Evolutionary conservation across 2,888 invertebrate species (phyloP).

Genomic region (Auanema sp.): DNA sequence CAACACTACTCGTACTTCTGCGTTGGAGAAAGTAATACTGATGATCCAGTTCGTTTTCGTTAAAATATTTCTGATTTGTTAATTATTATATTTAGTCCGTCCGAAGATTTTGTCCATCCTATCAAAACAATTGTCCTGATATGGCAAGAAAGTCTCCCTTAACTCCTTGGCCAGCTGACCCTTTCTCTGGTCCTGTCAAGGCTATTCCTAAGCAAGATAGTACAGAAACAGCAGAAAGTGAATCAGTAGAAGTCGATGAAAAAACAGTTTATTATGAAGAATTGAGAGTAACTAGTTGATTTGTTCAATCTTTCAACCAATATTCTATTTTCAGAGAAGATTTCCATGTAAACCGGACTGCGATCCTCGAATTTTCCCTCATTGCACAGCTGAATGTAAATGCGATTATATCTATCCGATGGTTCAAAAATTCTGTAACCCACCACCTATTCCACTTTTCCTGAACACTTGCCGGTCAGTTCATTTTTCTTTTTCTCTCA

Average conservation of each 20-base stretch:
- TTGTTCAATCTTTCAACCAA: not conserved
- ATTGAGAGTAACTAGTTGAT: conserved; percentile 22
- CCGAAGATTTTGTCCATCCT: conserved; percentile 38
- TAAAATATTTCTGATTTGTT: not conserved
- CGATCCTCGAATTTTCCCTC: conserved; percentile 44
- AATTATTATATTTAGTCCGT: conserved; percentile 13
- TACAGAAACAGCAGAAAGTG: conserved; percentile 13
- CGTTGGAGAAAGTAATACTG: conserved; percentile 26
- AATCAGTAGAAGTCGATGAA: conserved; percentile 23
- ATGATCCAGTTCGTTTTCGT: not conserved
- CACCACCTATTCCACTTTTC: conserved; percentile 56
- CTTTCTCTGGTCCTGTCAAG: conserved; percentile 21
- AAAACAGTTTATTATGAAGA: conserved; percentile 31
- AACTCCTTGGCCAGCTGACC: conserved; percentile 40
- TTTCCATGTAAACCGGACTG: conserved; percentile 57
- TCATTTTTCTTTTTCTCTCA: not conserved
- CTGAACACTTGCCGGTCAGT: conserved; percentile 52
- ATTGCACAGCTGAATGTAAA: conserved; percentile 57
- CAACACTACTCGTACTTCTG: conserved; percentile 40
- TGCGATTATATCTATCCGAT: conserved; percentile 55
- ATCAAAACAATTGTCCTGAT: conserved; percentile 35
- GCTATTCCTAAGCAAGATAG: not conserved
- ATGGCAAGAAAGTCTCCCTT: conserved; percentile 17
- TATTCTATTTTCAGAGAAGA: conserved; percentile 32
- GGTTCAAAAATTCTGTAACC: conserved; percentile 58